phyloP scores from a whole-genome alignment of 2,113 vertebrate species.

The Balaeniceps rex region DNA sequence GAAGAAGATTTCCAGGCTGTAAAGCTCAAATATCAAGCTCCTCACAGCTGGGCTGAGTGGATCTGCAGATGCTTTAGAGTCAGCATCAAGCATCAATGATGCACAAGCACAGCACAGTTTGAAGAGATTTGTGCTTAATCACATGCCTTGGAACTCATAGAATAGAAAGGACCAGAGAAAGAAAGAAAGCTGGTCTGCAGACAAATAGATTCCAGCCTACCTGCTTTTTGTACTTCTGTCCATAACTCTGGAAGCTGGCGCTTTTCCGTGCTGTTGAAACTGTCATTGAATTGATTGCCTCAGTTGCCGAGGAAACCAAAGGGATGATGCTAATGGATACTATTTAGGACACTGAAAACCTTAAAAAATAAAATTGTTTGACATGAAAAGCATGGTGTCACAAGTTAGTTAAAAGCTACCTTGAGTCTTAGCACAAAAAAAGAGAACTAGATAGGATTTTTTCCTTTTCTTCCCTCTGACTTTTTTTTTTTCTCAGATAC shows the following conservation, averaged over 20 bases:
- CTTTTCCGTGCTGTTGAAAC: conserved; percentile 62
- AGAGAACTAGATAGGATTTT: neutral
- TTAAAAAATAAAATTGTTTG: conserved; percentile 67
- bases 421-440: neutral
- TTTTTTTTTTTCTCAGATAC: conserved; percentile 13
- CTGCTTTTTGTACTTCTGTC: conserved; percentile 52
- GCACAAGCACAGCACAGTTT: neutral
- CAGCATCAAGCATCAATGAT: neutral
- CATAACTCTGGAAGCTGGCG: conserved; percentile 36
- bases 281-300: conserved; percentile 67
- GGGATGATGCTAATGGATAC: conserved; percentile 70
- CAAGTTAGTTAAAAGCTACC: conserved; percentile 46
- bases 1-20: neutral
- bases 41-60: neutral
- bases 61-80: neutral
- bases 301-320: conserved; percentile 76
- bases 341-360: conserved; percentile 73
- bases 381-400: conserved; percentile 65
- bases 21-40: neutral
- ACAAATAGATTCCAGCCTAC: conserved; percentile 9
- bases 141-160: neutral
- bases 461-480: neutral
- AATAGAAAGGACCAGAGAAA: conserved; percentile 30
- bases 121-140: neutral
- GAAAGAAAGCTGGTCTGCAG: conserved; percentile 5